These are phyloP conservation scores for Pimpla rufipes DNA, from an alignment of 2,888 invertebrate species.

Conservation along the genomic window DNA sequence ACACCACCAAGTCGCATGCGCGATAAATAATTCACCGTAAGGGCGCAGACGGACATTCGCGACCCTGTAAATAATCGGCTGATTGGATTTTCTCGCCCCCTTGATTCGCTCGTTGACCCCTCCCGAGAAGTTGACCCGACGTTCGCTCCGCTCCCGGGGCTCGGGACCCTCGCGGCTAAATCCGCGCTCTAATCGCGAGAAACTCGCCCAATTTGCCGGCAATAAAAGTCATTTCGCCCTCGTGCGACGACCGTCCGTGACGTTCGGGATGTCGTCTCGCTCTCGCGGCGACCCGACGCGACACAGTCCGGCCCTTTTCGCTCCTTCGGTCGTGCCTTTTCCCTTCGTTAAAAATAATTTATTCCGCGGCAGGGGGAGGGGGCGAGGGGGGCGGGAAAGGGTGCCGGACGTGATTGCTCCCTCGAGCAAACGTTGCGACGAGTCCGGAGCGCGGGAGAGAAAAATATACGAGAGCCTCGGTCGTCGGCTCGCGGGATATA, in stretches of 20 bases:
- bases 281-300: too few species aligned
- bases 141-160: background rate
- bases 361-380: conserved; percentile 48
- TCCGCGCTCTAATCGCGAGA: conserved; percentile 29
- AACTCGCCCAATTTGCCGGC: conserved; percentile 42
- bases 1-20: too few species aligned
- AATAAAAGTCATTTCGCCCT: conserved; percentile 49
- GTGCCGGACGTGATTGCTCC: conserved; percentile 44
- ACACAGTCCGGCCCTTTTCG: conserved; percentile 10
- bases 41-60: too few species aligned
- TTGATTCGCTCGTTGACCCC: background rate
- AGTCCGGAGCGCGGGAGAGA: conserved; percentile 35
- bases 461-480: conserved; percentile 32
- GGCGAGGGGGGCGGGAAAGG: background rate
- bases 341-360: conserved; percentile 67
- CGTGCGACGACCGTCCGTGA: conserved; percentile 39
- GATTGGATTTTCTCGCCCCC: background rate
- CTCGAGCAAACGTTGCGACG: conserved; percentile 46
- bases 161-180: conserved; percentile 2
- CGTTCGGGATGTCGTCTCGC: background rate
- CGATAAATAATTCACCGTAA: too few species aligned
- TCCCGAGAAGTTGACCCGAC: background rate
- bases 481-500: background rate
- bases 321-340: conserved; percentile 33
- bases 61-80: background rate